phyloP scores from a whole-genome alignment of 2,888 invertebrate species.

The Drosophila phalerata region DNA sequence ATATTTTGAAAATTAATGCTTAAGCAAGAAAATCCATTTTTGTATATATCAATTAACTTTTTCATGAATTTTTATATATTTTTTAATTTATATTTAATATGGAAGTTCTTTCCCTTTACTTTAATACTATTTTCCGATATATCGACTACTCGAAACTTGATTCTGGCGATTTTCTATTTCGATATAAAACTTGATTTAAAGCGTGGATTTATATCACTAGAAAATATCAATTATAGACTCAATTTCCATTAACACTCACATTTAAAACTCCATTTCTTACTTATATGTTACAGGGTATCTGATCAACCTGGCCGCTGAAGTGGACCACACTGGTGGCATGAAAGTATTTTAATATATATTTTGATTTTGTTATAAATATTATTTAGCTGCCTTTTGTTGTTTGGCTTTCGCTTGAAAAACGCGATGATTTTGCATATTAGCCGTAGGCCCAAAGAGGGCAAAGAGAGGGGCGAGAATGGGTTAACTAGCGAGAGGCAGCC shows the following conservation, averaged over 20 bases:
- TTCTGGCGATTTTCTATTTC: no score
- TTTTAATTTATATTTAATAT: no score
- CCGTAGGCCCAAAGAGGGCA: constrained; percentile 5
- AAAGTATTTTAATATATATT: constrained; percentile 43
- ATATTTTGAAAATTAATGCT: no score
- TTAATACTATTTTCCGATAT: no score
- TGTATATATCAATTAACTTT: no score
- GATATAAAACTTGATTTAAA: no score
- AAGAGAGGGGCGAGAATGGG: background rate
- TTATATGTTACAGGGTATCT: constrained; percentile 25
- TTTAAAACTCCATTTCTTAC: background rate
- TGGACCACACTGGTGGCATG: constrained; percentile 66
- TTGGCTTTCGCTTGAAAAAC: constrained; percentile 59
- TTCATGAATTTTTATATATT: no score
- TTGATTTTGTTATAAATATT: constrained; percentile 70
- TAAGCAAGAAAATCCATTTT: no score
- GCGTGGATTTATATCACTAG: no score
- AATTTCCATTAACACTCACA: background rate
- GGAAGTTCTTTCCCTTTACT: no score
- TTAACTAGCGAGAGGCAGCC: constrained; percentile 34
- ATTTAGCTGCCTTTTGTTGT: constrained; percentile 73
- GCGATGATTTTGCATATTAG: constrained; percentile 76
- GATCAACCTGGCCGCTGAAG: constrained; percentile 1
- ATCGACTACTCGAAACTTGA: no score
- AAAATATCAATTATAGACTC: no score